Evolutionary conservation across 2,888 invertebrate genomes (phyloP), one percentile per base, ranked within the genome.

Genomic region (Aleiodes testaceus): DNA sequence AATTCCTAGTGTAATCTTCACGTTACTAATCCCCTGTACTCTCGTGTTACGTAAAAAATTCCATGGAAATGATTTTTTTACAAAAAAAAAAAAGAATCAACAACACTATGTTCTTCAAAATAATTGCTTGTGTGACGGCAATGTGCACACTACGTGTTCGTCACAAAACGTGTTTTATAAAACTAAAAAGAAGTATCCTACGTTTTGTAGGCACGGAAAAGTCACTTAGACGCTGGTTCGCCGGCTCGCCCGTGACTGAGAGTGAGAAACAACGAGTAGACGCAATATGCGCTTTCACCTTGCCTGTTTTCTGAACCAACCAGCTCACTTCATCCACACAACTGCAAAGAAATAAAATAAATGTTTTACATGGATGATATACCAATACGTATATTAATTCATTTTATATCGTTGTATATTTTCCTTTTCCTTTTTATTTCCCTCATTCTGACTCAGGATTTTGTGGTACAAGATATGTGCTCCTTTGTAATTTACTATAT

Each of bases 161-260:
- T 59, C 59, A 59, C 59, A 36, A 61, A 59, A 59, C 59, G 36
- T 36, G 59, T 59, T 59, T 42, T 16, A 59, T 42, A 36, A 59
- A 30, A 26, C 36, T 44, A 12, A 64, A 16, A 52, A 22, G 22
- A 36, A 44, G 1, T 20, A 55, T 11, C 26, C 26, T 26, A 26
- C 53, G 14, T 30, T 7, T 59, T 59, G 59, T 36, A 36, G 36
- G 36, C 36, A 36, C 36, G 66, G 9, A 64, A 22, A 36, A 52
- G 44, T 52, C 52, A 63, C 53, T 63, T 69, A 75, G 79, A 79
- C 79, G 79, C 74, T 80, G 78, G 80, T 77, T 80, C 77, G 80
- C 71, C 81, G 85, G 82, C 80, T 83, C 87, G 84, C 83, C 85
- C 85, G 85, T 85, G 85, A 87, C 87, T 87, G 84, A 80, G 79